Conservation (phyloP, 1,140 invertebrate genomes). For the Drosophila serrata region DNA sequence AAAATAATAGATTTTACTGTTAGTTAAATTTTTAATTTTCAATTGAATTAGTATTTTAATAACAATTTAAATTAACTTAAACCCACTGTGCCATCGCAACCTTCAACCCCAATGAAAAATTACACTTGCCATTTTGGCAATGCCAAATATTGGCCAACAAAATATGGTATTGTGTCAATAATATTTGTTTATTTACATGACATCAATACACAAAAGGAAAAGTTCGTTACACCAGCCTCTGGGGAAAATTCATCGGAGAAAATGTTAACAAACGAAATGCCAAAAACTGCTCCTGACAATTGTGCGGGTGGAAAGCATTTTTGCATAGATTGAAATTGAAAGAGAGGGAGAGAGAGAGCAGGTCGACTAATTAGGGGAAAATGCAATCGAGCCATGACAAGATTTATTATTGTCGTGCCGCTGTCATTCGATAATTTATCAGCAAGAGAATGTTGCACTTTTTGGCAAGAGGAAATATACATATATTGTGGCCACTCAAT, state of each 20-base stretch:
- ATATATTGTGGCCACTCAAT: conserved; percentile 36
- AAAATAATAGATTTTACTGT: background rate
- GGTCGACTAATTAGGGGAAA: conserved; percentile 45
- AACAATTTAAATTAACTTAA: background rate
- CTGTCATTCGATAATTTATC: conserved; percentile 71
- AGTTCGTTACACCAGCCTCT: conserved; percentile 26
- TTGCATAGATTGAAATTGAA: conserved; percentile 28
- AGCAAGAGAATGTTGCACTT: conserved; percentile 59
- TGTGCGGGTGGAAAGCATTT: background rate
- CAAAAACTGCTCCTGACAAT: conserved; percentile 28
- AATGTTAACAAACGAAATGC: conserved; percentile 20
- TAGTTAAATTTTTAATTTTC: background rate
- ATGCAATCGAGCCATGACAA: conserved; percentile 74
- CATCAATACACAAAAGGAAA: conserved; percentile 22
- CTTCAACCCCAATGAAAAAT: conserved; percentile 9
- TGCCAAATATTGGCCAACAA: conserved; percentile 30
- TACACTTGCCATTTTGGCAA: conserved; percentile 25
- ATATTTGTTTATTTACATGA: conserved; percentile 50
- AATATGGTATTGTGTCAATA: conserved; percentile 49
- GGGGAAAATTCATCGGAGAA: conserved; percentile 1
- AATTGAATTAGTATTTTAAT: background rate
- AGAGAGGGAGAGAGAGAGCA: background rate
- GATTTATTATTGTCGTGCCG: conserved; percentile 66
- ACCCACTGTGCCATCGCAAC: background rate
- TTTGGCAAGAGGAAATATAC: conserved; percentile 34